A percentile compares a stretch with the other conserved stretches of the same genome.
These are phyloP conservation scores for Exephanes ischioxanthus DNA, from an alignment of 2,888 invertebrate species.

Conservation along the genomic window DNA sequence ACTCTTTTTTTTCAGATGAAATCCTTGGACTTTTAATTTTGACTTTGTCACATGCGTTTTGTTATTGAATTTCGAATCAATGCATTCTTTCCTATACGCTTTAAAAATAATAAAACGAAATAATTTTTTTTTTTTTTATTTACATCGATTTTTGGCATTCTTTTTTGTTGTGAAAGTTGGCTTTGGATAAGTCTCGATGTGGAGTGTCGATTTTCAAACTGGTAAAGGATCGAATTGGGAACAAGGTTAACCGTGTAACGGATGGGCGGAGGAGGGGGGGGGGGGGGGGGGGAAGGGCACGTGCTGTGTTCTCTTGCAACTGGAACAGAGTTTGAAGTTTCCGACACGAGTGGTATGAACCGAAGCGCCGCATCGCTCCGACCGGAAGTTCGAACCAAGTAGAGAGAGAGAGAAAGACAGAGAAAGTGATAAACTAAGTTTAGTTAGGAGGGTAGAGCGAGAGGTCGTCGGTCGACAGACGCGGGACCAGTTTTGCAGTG, in stretches of 20 bases:
- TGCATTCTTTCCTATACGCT: no score
- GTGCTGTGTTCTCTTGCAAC: slow-evolving; percentile 35
- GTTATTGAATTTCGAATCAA: no score
- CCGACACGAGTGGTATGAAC: slow-evolving; percentile 37
- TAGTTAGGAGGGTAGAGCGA: slow-evolving; percentile 31
- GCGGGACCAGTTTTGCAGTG: slow-evolving; percentile 50
- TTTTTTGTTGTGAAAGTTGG: not conserved
- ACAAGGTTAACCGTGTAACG: slow-evolving; percentile 23
- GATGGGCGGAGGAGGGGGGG: no score
- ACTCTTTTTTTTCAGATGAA: no score
- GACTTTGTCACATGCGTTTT: no score
- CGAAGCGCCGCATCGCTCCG: slow-evolving; percentile 57
- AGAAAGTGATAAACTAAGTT: slow-evolving; percentile 62
- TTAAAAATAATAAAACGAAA: not conserved
- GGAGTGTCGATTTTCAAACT: slow-evolving; percentile 39
- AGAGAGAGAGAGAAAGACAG: slow-evolving; percentile 25
- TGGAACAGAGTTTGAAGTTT: slow-evolving; percentile 54
- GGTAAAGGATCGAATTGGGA: slow-evolving; percentile 33
- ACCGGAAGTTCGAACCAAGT: slow-evolving; percentile 69
- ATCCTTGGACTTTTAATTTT: no score
- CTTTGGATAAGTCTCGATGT: not conserved
- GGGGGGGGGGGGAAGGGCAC: slow-evolving; percentile 6
- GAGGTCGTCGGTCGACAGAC: slow-evolving; percentile 49
- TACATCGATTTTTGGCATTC: not conserved
- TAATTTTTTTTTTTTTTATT: not conserved